Conservation (phyloP, 2,888 invertebrate species). For the Danaus chrysippus region DNA sequence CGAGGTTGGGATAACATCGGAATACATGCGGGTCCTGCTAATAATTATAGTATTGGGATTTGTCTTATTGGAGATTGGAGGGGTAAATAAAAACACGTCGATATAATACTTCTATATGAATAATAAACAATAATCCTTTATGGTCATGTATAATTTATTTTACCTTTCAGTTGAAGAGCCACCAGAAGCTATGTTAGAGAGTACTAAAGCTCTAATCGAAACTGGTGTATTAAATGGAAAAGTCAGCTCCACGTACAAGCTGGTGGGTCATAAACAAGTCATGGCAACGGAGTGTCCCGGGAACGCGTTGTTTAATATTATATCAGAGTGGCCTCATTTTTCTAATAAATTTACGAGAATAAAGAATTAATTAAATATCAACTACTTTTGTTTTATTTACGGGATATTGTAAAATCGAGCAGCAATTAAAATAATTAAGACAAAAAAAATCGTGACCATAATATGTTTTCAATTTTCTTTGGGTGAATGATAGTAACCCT, state of each 20-base stretch:
- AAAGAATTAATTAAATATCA: slow-evolving; percentile 4
- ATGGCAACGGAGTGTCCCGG: slow-evolving; percentile 84
- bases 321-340: slow-evolving; percentile 81
- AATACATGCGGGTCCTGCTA: slow-evolving; percentile 83
- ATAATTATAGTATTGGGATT: slow-evolving; percentile 81
- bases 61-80: slow-evolving; percentile 86
- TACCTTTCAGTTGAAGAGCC: slow-evolving; percentile 75
- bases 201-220: slow-evolving; percentile 77
- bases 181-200: slow-evolving; percentile 74
- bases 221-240: slow-evolving; percentile 77
- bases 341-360: slow-evolving; percentile 17
- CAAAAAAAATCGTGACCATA: too few relatives aligned
- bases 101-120: slow-evolving; percentile 6
- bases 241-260: slow-evolving; percentile 77
- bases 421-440: neutral
- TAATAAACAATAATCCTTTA: neutral
- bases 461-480: too few relatives aligned
- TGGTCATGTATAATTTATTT: neutral
- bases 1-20: slow-evolving; percentile 85
- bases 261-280: slow-evolving; percentile 80
- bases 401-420: neutral
- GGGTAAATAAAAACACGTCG: slow-evolving; percentile 65
- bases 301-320: slow-evolving; percentile 76
- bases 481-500: too few relatives aligned
- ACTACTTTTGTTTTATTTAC: neutral